These are phyloP conservation scores for Hirudo medicinalis DNA, from an alignment of 1,140 invertebrate species.

Conservation along the genomic window DNA sequence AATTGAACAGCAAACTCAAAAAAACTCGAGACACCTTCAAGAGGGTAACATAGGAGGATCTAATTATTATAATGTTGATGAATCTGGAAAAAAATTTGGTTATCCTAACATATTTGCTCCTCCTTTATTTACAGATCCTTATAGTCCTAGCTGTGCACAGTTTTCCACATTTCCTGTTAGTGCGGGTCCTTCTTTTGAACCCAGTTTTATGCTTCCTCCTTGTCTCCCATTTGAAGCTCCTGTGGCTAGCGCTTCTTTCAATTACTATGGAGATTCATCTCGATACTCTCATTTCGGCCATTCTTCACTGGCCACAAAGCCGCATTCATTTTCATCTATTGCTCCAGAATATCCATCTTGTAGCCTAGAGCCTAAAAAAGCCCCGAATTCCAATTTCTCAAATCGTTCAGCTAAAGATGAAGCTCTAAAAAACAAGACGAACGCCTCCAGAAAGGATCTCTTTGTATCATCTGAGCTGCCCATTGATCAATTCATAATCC, in stretches of 20 bases:
- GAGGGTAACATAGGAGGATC: too few relatives aligned
- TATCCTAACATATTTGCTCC: slow-evolving; percentile 8
- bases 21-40: too few relatives aligned
- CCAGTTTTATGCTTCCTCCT: slow-evolving; percentile 8
- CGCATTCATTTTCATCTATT: slow-evolving; percentile 6
- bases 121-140: slow-evolving; percentile 6
- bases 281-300: slow-evolving; percentile 10
- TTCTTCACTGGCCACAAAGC: background rate
- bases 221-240: slow-evolving; percentile 9
- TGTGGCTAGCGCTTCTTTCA: slow-evolving; percentile 3
- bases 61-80: slow-evolving; percentile 2
- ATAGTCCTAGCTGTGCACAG: slow-evolving; percentile 5
- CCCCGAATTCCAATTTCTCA: background rate
- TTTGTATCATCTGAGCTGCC: background rate
- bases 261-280: slow-evolving; percentile 8
- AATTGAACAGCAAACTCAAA: too few relatives aligned
- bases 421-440: background rate
- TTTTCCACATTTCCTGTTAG: slow-evolving; percentile 11
- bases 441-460: background rate
- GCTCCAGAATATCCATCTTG: slow-evolving; percentile 4
- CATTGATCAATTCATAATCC: slow-evolving; percentile 2
- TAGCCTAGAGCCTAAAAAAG: slow-evolving; percentile 8
- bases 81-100: slow-evolving; percentile 4
- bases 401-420: slow-evolving; percentile 1
- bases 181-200: background rate